Base-by-base conservation (phyloP, 2,113 vertebrate species). In the Cynocephalus volans region DNA sequence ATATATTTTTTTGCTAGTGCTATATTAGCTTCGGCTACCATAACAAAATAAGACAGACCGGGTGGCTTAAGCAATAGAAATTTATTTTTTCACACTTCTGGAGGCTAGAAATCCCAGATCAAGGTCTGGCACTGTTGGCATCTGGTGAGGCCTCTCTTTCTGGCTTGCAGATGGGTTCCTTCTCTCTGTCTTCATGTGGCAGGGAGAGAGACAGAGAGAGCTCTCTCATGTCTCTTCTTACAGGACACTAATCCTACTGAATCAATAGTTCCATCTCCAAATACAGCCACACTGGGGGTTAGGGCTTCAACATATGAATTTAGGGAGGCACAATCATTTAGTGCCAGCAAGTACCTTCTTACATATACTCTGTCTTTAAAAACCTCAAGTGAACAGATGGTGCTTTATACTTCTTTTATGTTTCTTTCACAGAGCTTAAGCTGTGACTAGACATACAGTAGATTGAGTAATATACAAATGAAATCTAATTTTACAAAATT, bases 401-500 rank as follows among this genome's bases (percentile, higher is more conserved):
- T 72, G 13, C 14, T 77, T 92, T 69, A 56, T 69, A 31, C 5
- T 65, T 33, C 56, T 67, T 70, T 75, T 86, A 41, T 28, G 10
- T 76, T 88, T 89, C 86, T 83, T 93, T 58, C 60, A 82, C 0
- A 31, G 12, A 6, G 1, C 56, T 73, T 62, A 45, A 28, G 33
- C 65, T 87, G 8, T 70, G 13, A 83, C 36, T 93, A 93, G 33
- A 89, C 6, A 58, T 31, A 33, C 2, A 26, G 8, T 80, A 69
- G 69, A 33, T 0, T 41, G 18, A 67, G 13, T 17, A 84, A 67
- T 36, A 58, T 6, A 36, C 41, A 90, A 60, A 92, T 28, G 21
- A 84, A 90, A 36, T 54, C n/a, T 80, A 28, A 58, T 90, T 80
- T 94, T 83, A 81, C 17, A 70, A 50, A 72, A 77, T 77, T 65